Percentiles rank a stretch among this genome's conserved stretches.
Evolutionary conservation across 2,113 vertebrate species (phyloP).

Genomic region (Lasiurus borealis): DNA sequence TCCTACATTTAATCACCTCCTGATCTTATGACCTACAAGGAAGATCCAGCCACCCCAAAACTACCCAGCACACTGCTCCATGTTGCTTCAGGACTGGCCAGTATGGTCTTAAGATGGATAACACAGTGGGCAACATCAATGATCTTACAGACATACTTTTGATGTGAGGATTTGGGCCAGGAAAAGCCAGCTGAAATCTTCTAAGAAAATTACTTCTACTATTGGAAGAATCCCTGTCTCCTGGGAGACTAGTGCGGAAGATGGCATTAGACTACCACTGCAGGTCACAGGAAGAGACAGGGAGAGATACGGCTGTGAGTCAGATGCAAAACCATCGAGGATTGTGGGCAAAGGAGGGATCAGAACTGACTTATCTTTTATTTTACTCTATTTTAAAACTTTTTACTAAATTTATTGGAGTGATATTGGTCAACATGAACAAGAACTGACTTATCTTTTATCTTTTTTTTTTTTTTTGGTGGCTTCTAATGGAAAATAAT

Average conservation of each 20-base stretch:
- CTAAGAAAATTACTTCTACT: background rate
- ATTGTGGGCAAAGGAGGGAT: background rate
- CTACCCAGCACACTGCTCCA: background rate
- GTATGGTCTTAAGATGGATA: background rate
- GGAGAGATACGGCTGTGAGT: background rate
- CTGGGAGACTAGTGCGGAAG: background rate
- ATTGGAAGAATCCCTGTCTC: background rate
- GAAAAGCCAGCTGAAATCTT: background rate
- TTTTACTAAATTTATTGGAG: no score
- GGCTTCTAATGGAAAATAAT: background rate
- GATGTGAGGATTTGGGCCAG: background rate
- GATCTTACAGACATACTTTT: background rate
- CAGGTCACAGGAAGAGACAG: fast-evolving
- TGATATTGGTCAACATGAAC: no score
- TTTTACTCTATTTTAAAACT: no score
- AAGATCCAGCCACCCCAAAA: background rate
- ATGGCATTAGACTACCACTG: background rate
- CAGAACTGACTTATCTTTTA: background rate
- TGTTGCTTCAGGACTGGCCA: background rate
- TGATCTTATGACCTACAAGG: background rate
- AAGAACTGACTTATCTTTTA: background rate
- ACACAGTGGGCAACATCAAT: background rate
- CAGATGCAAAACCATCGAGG: fast-evolving
- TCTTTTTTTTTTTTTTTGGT: no score
- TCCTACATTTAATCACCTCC: background rate